A percentile compares a stretch with the other conserved stretches of the same genome.
phyloP scores from a whole-genome alignment of 1,140 invertebrate genomes.

The Hypothenemus hampei region DNA sequence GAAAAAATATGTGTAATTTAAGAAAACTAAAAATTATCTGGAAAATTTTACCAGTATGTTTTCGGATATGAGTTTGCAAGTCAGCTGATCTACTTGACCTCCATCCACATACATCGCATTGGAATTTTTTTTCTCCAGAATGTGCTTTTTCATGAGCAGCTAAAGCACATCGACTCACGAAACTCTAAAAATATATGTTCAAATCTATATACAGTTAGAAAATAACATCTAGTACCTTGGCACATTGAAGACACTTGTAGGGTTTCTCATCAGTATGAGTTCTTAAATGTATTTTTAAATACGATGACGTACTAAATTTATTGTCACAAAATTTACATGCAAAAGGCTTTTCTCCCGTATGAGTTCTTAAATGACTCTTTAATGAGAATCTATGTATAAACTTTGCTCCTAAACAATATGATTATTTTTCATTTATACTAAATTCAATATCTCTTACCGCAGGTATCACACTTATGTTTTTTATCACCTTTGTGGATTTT shows the following conservation, averaged over 20 bases:
- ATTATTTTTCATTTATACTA: neutral
- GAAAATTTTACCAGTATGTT: conserved; percentile 43
- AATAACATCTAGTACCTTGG: no score
- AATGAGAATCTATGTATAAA: conserved; percentile 39
- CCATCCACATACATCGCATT: conserved; percentile 39
- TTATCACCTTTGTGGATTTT: conserved; percentile 62
- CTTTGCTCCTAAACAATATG: conserved; percentile 28
- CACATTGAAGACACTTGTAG: conserved; percentile 35
- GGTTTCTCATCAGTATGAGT: conserved; percentile 55
- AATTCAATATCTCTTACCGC: conserved; percentile 43
- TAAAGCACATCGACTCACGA: conserved; percentile 37
- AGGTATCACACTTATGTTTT: conserved; percentile 62
- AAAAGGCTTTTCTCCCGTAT: conserved; percentile 62
- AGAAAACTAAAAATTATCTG: neutral
- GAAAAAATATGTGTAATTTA: conserved; percentile 4
- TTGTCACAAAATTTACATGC: conserved; percentile 54
- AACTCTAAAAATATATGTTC: conserved; percentile 33
- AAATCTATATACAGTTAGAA: no score
- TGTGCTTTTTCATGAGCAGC: conserved; percentile 41
- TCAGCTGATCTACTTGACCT: conserved; percentile 32
- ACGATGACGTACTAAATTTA: conserved; percentile 59
- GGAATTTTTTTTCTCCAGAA: conserved; percentile 43
- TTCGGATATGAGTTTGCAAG: conserved; percentile 50
- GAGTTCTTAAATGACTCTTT: conserved; percentile 48
- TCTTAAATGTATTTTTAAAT: conserved; percentile 78